Percentiles rank a stretch among this genome's conserved stretches.
These are phyloP conservation scores for Amphiprion percula DNA, from an alignment of 2,113 vertebrate genomes.

Conservation along the genomic window DNA sequence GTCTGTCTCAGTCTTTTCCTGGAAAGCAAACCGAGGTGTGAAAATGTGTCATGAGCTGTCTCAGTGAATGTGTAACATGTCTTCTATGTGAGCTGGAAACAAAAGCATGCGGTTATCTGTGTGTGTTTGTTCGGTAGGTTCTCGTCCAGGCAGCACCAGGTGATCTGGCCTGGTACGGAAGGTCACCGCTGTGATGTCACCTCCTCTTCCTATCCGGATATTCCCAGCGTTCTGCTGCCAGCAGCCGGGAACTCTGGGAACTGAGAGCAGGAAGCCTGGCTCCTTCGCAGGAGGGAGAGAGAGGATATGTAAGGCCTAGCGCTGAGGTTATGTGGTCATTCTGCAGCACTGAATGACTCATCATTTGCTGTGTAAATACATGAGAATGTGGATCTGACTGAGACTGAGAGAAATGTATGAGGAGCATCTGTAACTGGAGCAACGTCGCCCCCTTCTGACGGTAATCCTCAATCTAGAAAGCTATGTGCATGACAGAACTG, in stretches of 20 bases:
- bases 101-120: conserved; percentile 8
- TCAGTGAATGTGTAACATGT: background rate
- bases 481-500: no score
- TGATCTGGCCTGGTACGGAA: conserved; percentile 83
- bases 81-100: conserved; percentile 8
- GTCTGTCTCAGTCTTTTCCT: conserved; percentile 27
- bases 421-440: background rate
- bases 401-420: background rate
- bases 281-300: conserved; percentile 53
- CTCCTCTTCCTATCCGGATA: conserved; percentile 88
- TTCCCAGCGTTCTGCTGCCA: conserved; percentile 87
- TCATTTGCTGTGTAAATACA: conserved; percentile 12
- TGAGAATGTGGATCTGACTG: conserved; percentile 30
- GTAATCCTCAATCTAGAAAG: no score
- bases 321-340: conserved; percentile 25
- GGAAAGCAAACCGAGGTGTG: conserved; percentile 25
- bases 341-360: conserved; percentile 42
- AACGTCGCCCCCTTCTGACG: conserved; percentile 61
- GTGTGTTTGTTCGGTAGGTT: conserved; percentile 50
- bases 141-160: conserved; percentile 78
- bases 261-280: conserved; percentile 83
- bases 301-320: background rate
- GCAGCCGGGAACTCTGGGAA: conserved; percentile 84
- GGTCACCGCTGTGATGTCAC: conserved; percentile 85
- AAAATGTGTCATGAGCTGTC: conserved; percentile 26